Evolutionary conservation across 2,797 vertebrate species (phyloP).

Genomic region (Phoeniculus purpureus): DNA sequence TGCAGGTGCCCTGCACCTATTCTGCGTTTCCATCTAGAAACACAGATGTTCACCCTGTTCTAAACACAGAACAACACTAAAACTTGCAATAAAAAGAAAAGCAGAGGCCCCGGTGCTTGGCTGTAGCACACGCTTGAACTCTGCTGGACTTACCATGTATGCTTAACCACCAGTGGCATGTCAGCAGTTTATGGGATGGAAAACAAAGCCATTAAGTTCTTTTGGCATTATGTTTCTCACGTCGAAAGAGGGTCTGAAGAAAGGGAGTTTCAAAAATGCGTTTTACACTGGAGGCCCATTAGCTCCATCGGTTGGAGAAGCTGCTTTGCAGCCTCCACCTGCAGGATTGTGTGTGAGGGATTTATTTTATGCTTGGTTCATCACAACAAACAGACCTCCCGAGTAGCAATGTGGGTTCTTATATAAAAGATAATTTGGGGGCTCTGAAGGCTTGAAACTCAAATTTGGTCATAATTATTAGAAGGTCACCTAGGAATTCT

Average conservation of each 20-base stretch:
- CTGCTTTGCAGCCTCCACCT: constrained; percentile 76
- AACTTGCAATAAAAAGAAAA: not conserved
- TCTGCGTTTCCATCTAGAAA: not conserved
- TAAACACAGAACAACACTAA: not conserved
- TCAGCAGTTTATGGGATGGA: constrained; percentile 61
- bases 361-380: constrained; percentile 76
- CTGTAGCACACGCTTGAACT: constrained; percentile 9
- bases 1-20: not conserved
- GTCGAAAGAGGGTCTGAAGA: constrained; percentile 68
- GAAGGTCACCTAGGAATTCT: constrained; percentile 80
- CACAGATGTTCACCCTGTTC: not conserved
- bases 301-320: constrained; percentile 65
- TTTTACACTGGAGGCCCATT: constrained; percentile 75
- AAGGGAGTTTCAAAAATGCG: constrained; percentile 66
- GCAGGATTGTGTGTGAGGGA: constrained; percentile 74
- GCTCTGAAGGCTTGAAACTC: constrained; percentile 76
- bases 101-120: not conserved
- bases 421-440: constrained; percentile 73
- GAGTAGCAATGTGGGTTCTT: constrained; percentile 77
- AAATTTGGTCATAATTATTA: constrained; percentile 77
- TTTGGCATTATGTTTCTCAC: constrained; percentile 68
- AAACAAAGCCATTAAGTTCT: constrained; percentile 70
- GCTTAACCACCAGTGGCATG: constrained; percentile 50
- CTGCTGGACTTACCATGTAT: constrained; percentile 35
- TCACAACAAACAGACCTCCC: constrained; percentile 84